Conservation (phyloP, 2,888 invertebrate species). For the Portevinia maculata region DNA sequence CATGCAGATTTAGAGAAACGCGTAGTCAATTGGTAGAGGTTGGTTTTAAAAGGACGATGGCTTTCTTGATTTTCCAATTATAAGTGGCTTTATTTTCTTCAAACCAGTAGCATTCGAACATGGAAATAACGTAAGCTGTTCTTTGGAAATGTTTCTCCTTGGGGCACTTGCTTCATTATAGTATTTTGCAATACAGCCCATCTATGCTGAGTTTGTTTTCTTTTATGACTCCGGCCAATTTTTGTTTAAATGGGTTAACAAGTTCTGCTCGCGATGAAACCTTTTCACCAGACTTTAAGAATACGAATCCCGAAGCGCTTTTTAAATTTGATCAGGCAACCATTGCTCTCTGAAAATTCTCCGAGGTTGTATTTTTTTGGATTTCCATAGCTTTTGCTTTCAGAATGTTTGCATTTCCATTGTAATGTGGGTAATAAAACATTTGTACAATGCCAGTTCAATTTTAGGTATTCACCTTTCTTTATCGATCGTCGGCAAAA, state of each 20-base stretch:
- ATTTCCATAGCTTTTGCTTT: conserved; percentile 14
- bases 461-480: conserved; percentile 16
- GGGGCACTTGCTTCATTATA: conserved; percentile 17
- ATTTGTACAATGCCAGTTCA: conserved; percentile 8
- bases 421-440: conserved; percentile 6
- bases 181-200: conserved; percentile 25
- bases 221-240: too few relatives aligned
- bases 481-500: too few relatives aligned
- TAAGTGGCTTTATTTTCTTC: conserved; percentile 8
- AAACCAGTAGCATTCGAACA: conserved; percentile 17
- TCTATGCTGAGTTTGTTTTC: conserved; percentile 16
- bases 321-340: conserved; percentile 15
- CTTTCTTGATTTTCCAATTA: conserved; percentile 20
- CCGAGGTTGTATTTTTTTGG: conserved; percentile 17
- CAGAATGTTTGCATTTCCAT: conserved; percentile 13
- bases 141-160: conserved; percentile 8
- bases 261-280: not conserved
- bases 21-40: conserved; percentile 4
- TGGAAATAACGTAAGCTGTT: conserved; percentile 3
- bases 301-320: conserved; percentile 14
- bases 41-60: conserved; percentile 2
- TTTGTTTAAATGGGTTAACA: too few relatives aligned
- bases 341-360: conserved; percentile 28
- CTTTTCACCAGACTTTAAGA: conserved; percentile 4
- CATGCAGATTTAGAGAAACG: too few relatives aligned